phyloP scores from a whole-genome alignment of 2,113 vertebrate species.

The Epinephelus moara region DNA sequence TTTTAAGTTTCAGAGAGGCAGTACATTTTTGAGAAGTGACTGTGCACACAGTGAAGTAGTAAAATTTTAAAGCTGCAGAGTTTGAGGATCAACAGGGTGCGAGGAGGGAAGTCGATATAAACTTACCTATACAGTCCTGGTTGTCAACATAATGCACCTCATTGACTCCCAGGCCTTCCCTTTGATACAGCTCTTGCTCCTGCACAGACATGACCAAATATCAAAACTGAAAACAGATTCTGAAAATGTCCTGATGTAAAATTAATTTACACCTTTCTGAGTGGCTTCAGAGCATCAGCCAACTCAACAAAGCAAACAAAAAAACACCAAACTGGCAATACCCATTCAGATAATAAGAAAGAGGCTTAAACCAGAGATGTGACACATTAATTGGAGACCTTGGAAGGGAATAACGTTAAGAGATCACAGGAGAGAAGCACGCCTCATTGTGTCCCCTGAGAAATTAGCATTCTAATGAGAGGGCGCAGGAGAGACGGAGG shows the following conservation, averaged over 20 bases:
- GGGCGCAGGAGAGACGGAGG: conserved; percentile 23
- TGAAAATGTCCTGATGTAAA: not conserved
- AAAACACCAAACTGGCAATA: conserved; percentile 33
- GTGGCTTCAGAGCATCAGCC: not conserved
- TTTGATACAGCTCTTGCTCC: conserved; percentile 99
- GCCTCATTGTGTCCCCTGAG: conserved; percentile 60
- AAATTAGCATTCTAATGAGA: conserved; percentile 76
- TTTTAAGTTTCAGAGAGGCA: not conserved
- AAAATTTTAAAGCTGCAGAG: not conserved
- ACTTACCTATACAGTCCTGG: conserved; percentile 97
- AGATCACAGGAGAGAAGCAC: conserved; percentile 70
- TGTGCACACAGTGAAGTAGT: not conserved
- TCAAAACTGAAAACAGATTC: not conserved
- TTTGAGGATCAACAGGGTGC: not conserved
- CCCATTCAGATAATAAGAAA: conserved; percentile 41
- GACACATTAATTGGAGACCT: conserved; percentile 60
- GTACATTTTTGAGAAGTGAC: not conserved
- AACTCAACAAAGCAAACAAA: conserved; percentile 22
- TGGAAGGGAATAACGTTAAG: conserved; percentile 63
- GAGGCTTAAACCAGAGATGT: conserved; percentile 25
- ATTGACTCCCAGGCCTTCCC: conserved; percentile 95
- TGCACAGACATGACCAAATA: conserved; percentile 70
- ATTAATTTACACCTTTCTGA: not conserved
- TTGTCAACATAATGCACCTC: conserved; percentile 99
- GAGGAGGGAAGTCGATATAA: not conserved